A percentile compares a stretch with the other conserved stretches of the same genome.
Evolutionary conservation across 1,140 invertebrate species (phyloP).

Genomic region (Achatina immaculata): DNA sequence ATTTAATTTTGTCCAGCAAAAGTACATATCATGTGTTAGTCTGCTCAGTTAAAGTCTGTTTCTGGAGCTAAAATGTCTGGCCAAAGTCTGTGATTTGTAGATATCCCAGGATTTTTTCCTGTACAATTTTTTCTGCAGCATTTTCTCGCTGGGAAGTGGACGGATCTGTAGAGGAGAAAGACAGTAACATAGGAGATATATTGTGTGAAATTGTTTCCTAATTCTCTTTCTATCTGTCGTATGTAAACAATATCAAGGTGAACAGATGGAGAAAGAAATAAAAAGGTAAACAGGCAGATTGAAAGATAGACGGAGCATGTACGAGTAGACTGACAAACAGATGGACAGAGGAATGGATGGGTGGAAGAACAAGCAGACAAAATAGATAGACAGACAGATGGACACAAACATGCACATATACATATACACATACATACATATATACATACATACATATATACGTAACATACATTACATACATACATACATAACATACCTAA

Average conservation of each 20-base stretch:
- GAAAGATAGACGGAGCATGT: neutral
- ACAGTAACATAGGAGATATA: neutral
- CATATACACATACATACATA: neutral
- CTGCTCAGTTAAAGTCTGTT: too few species aligned
- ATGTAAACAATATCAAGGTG: neutral
- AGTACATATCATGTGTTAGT: too few species aligned
- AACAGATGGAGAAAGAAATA: neutral
- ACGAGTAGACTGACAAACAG: neutral
- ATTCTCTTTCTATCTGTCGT: neutral
- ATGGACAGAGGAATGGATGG: neutral
- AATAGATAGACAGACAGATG: neutral
- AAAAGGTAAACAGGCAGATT: neutral
- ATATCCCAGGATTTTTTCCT: constrained; percentile 62
- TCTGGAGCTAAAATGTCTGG: too few species aligned
- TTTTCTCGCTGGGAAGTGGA: constrained; percentile 62
- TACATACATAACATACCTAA: too few species aligned
- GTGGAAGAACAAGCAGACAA: neutral
- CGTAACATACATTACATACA: too few species aligned
- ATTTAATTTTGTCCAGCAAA: too few species aligned
- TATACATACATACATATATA: neutral
- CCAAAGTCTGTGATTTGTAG: constrained; percentile 59
- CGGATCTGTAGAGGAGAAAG: constrained; percentile 54
- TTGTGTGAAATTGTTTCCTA: neutral
- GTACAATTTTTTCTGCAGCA: constrained; percentile 63
- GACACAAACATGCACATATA: neutral